These are phyloP conservation scores for Clarias laeviceps DNA, from an alignment of 2,797 vertebrate genomes.

Conservation along the genomic window DNA sequence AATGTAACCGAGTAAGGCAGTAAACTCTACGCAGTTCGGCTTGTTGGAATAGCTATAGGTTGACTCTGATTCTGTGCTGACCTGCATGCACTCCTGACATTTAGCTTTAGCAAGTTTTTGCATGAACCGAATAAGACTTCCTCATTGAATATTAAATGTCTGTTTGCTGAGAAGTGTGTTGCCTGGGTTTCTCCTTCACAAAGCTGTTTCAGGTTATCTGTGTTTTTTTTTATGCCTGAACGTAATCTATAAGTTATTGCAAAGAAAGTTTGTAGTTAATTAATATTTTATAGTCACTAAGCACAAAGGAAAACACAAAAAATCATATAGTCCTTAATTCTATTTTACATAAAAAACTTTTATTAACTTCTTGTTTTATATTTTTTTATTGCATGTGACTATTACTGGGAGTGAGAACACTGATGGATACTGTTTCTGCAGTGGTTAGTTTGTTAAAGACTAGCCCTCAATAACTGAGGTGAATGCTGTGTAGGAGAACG, in stretches of 20 bases:
- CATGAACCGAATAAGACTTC: background rate
- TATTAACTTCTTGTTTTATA: background rate
- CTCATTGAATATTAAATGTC: background rate
- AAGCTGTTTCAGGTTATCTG: background rate
- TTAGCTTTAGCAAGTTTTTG: slow-evolving; percentile 1
- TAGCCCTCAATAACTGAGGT: background rate
- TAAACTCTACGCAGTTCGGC: background rate
- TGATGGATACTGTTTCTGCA: slow-evolving; percentile 1
- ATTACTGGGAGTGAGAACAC: background rate
- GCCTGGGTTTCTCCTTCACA: background rate
- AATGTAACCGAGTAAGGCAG: background rate
- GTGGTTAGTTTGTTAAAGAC: slow-evolving; percentile 12
- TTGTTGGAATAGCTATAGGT: background rate
- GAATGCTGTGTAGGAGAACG: slow-evolving; percentile 12
- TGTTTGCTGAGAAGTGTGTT: background rate
- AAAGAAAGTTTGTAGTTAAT: background rate
- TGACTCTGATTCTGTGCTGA: background rate
- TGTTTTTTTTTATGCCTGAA: background rate
- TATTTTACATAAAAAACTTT: background rate
- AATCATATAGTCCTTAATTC: background rate
- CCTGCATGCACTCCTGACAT: background rate
- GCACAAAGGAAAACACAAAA: background rate
- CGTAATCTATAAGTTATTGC: too few species aligned
- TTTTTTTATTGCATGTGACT: background rate
- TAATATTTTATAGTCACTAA: background rate